Conservation (phyloP, 2,888 invertebrate genomes). For the Agrilus mali region DNA sequence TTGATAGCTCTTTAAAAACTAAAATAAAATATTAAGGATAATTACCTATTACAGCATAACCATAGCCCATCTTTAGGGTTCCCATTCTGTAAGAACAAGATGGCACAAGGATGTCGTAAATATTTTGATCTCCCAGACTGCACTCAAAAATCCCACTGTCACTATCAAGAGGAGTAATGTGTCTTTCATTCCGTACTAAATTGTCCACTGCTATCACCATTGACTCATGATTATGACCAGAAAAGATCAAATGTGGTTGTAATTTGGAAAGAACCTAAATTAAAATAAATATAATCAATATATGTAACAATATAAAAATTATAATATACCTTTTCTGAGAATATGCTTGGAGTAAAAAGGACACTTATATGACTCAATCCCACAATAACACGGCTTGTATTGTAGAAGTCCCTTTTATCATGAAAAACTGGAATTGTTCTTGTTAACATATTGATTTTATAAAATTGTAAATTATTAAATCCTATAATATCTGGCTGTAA, state of each 20-base stretch:
- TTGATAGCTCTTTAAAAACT: not conserved
- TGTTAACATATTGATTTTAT: slow-evolving; percentile 61
- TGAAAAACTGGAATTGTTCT: slow-evolving; percentile 45
- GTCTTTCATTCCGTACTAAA: slow-evolving; percentile 22
- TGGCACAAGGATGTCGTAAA: slow-evolving; percentile 75
- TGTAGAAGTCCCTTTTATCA: slow-evolving; percentile 31
- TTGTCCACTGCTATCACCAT: slow-evolving; percentile 40
- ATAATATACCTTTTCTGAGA: slow-evolving; percentile 41
- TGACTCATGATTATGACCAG: slow-evolving; percentile 58
- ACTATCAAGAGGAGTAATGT: slow-evolving; percentile 22
- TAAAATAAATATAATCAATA: slow-evolving; percentile 1
- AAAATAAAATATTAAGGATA: slow-evolving; percentile 5
- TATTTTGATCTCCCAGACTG: slow-evolving; percentile 33
- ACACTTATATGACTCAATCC: slow-evolving; percentile 66
- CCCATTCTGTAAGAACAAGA: slow-evolving; percentile 98
- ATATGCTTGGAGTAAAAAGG: slow-evolving; percentile 38
- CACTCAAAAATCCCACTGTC: slow-evolving; percentile 33
- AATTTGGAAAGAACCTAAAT: slow-evolving; percentile 47
- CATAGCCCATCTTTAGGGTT: slow-evolving; percentile 72
- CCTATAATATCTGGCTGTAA: slow-evolving; percentile 51
- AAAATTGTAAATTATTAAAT: slow-evolving; percentile 51
- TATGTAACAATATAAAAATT: too few relatives aligned
- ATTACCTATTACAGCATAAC: slow-evolving; percentile 66
- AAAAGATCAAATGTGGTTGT: slow-evolving; percentile 55
- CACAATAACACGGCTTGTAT: slow-evolving; percentile 42